A percentile compares a stretch with the other conserved stretches of the same genome.
Evolutionary conservation across 2,113 vertebrate species (phyloP).

Genomic region (Tetrax tetrax): DNA sequence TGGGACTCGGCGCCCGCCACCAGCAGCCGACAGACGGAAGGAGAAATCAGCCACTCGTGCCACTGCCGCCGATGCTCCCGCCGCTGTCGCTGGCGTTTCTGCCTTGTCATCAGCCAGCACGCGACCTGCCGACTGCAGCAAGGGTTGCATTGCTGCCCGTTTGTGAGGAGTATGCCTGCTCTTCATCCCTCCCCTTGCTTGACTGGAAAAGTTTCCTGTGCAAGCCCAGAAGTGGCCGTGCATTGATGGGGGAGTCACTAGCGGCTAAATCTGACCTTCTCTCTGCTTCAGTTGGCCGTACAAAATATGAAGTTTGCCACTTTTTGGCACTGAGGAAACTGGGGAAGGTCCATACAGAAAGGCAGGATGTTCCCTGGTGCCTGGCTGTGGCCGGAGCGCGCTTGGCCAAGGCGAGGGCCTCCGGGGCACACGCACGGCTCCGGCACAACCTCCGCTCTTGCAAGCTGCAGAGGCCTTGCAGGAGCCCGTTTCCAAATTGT

Average conservation of each 20-base stretch:
- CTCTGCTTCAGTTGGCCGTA: not conserved
- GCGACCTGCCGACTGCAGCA: not conserved
- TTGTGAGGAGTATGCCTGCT: not conserved
- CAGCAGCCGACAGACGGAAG: not conserved
- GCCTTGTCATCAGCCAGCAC: not conserved
- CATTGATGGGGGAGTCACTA: fast-evolving
- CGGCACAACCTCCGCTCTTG: fast-evolving
- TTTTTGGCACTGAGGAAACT: not conserved
- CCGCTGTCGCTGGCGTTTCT: fast-evolving
- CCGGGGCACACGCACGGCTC: not conserved
- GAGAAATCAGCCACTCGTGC: not conserved
- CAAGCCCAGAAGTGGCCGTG: fast-evolving
- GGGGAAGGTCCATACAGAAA: fast-evolving
- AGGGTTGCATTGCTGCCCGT: not conserved
- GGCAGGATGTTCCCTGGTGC: not conserved
- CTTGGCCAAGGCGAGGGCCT: not conserved
- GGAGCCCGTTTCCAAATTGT: not conserved
- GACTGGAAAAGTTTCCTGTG: not conserved
- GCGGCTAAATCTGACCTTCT: not conserved
- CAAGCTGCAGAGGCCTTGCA: fast-evolving
- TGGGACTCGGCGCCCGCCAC: not conserved
- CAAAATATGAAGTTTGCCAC: not conserved
- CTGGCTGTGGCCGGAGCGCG: fast-evolving
- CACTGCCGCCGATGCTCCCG: not conserved
- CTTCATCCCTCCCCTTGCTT: not conserved